Evolutionary conservation across 2,797 vertebrate species (phyloP), one percentile per base, ranked within the genome.

Genomic region (Sebastes oblongus): DNA sequence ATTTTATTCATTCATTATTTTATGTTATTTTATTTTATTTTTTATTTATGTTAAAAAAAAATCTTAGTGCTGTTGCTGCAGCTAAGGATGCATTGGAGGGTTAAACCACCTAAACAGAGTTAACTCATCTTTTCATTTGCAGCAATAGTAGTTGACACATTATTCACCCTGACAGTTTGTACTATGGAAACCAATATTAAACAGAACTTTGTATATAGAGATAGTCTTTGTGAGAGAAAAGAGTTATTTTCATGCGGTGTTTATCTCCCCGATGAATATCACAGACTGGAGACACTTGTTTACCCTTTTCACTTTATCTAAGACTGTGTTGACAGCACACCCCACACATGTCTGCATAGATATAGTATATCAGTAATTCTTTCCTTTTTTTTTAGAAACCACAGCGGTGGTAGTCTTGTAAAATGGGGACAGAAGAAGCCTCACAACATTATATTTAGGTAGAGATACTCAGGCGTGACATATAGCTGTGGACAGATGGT

Each of bases 401-500:
- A 32, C 50, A 60, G 68, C 27, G 42, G 4, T 11, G 12, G 54
- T n/a, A 46, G 42, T 22, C 22, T 62, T 67, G 77, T 42, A 55
- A 56, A 66, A 30, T 39, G 39, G 74, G 46, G 59, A 54, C 52
- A 72, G 77, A 77, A 16, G 64, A 82, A 36, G 54, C 27, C 16
- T 86, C 22, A 24, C 74, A 59, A 34, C 72, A 24, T 78, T 72
- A 64, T 54, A 64, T 61, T 32, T 46, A 72, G 36, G 59, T 6
- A 32, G 77, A 76, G 27, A 67, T 13, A 18, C 67, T 81, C 50
- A 34, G 61, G 55, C 24, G 46, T 70, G 77, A 66, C 74, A 7
- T 73, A n/a, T 18, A n/a, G 12, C 67, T 56, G 62, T 52, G 76
- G 70, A 79, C 83, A 83, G 81, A 73, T 75, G 81, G 78, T 64